Conservation (phyloP, 2,888 invertebrate species). For the Tipula unca region DNA sequence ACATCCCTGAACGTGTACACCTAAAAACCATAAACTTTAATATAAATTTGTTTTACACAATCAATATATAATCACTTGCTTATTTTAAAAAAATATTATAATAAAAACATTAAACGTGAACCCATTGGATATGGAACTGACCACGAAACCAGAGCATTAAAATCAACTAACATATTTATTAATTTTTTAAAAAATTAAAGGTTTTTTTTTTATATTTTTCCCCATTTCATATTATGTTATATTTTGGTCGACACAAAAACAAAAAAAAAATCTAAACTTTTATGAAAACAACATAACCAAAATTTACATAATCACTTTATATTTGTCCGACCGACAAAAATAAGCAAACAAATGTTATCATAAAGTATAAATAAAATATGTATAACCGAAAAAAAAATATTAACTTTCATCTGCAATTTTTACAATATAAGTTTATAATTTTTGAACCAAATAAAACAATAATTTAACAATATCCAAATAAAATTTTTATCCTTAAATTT, state of each 20-base stretch:
- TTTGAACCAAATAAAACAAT: background rate
- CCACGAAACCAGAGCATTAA: background rate
- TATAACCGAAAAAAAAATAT: background rate
- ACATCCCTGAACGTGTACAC: too few species aligned
- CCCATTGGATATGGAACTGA: background rate
- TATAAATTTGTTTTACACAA: too few species aligned
- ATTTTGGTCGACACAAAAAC: background rate
- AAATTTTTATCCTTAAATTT: background rate
- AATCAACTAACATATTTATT: background rate
- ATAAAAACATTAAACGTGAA: too few species aligned
- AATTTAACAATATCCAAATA: too few species aligned
- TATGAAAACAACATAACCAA: background rate
- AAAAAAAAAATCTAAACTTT: background rate
- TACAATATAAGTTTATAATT: background rate
- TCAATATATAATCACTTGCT: too few species aligned
- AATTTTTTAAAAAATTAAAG: background rate
- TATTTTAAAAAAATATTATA: too few species aligned
- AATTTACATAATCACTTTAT: background rate
- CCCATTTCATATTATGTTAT: background rate
- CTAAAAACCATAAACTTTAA: too few species aligned
- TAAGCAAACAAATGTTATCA: background rate
- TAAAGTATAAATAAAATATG: background rate
- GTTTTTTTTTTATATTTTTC: background rate
- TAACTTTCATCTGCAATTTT: background rate
- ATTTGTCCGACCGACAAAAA: background rate